Evolutionary conservation across 2,113 vertebrate species (phyloP), one percentile per base, ranked within the genome.

Genomic region (Urocitellus parryii): DNA sequence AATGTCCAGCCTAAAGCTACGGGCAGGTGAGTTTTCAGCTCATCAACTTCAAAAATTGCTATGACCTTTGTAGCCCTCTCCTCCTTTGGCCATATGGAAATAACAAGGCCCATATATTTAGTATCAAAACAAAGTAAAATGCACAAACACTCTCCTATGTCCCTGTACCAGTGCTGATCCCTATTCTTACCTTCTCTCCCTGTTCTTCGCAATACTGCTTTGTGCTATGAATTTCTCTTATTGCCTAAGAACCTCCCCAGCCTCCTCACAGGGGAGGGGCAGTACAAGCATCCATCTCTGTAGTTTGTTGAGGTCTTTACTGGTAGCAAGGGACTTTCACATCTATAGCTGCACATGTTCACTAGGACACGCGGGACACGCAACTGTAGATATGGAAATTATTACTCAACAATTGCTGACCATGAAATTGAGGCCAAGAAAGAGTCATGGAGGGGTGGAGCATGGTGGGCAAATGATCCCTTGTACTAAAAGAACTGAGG

Each of bases 101-200:
- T 88, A 88, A 92, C 65, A 84, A 94, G 80, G 77, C 80, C 70
- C 72, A 39, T 70, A 95, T 58, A 93, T 85, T 91, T 90, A 92
- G 82, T 86, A 74, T 86, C 88, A 82, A 95, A 96, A 96, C 97
- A 97, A 95, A 94, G 90, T 85, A 90, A 97, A 94, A 94, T 80
- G 73, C 42, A 17, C 70, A 93, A 73, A 65, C 93, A 42, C n/a
- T 53, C 45, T 42, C 45, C 48, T 17, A 4, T 10, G 24, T 91
- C 45, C 68, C 58, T 10, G 13, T 0, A 34, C 22, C 48, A 25
- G 29, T 20, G 42, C 61, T 48, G 39, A 58, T 79, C 32, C 45
- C 42, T 27, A 2, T 73, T 72, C 58, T 48, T 61, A 29, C 53
- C 42, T 79, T 74, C 22, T 83, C 74, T 84, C 32, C 39, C 32